Evolutionary conservation across 1,140 invertebrate genomes (phyloP), one percentile per base, ranked within the genome.

Genomic region (Anastrepha ludens): DNA sequence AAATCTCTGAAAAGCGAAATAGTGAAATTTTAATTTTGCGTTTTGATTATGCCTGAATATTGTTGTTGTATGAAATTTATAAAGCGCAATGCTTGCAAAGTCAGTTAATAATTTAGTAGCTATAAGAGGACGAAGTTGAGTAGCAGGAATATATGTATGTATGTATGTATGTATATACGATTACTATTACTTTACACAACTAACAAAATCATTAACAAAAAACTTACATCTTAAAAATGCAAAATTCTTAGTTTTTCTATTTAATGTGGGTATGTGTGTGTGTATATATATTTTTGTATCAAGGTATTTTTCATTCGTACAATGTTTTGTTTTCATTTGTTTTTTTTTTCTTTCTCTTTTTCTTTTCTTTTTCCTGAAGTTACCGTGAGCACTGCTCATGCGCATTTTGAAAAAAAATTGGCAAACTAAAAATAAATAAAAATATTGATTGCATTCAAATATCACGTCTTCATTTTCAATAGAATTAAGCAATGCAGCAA

Each of bases 371-470:
- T 86, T 62, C 2, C 6, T 20, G 20, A 70, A 74, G 44, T 62
- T 29, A 39, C 44, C 55, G 17, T 64, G 50, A 86, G 85, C 87
- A 88, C 67, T 81, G 85, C 55, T 86, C n/a, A 59, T 78, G 29
- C 39, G 29, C 67, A 58, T 64, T 86, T 86, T 86, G 47, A 15
- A 47, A 29, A 29, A 29, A 81, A 50, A 81, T n/a, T 55, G 29
- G 55, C 17, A 81, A 81, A 81, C 41, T 74, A 81, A 17, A 50
- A 55, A n/a, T 29, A 81, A 81, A 81, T 55, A n/a, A 81, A 74
- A 81, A 55, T 81, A 81, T 81, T 81, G 87, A 88, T 88, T 88
- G 87, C 87, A 86, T 86, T 86, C 87, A 88, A 88, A 88, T 88
- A 88, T 88, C 87, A 88, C 87, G 85, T 74, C 86, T 74, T 74